Percentiles rank a stretch among this genome's conserved stretches.
Conservation (phyloP, 2,113 vertebrate genomes). For the Pseudorasbora parva region DNA sequence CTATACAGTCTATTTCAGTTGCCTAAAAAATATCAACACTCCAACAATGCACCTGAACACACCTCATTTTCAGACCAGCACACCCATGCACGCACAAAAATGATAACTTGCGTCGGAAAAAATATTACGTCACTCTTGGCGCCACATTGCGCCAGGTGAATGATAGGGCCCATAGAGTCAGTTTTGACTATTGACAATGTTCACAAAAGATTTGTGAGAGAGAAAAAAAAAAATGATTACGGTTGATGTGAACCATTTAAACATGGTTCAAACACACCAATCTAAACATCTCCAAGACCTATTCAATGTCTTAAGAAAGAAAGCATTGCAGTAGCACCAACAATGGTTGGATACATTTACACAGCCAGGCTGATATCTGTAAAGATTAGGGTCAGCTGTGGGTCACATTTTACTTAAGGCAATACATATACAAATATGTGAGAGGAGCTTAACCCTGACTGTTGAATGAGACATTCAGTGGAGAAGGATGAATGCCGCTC, state of each 20-base stretch:
- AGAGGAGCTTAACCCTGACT: background rate
- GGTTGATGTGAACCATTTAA: background rate
- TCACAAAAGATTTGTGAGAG: background rate
- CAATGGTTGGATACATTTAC: background rate
- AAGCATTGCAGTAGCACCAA: background rate
- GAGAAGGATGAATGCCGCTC: constrained; percentile 29
- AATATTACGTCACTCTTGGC: too few relatives aligned
- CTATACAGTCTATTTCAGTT: too few relatives aligned
- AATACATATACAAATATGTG: background rate
- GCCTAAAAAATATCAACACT: too few relatives aligned
- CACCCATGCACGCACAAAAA: too few relatives aligned
- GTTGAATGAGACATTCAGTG: constrained; percentile 40
- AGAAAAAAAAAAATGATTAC: background rate
- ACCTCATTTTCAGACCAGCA: too few relatives aligned
- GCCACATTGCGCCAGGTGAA: too few relatives aligned
- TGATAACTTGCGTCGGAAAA: too few relatives aligned
- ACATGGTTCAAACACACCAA: constrained; percentile 8
- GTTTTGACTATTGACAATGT: too few relatives aligned
- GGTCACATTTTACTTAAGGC: constrained; percentile 29
- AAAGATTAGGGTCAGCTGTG: constrained; percentile 21
- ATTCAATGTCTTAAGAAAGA: background rate
- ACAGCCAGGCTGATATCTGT: background rate
- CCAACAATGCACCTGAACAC: too few relatives aligned
- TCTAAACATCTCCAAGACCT: background rate
- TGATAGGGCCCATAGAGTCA: too few relatives aligned